These are phyloP conservation scores for Epinotia bilunana DNA, from an alignment of 2,888 invertebrate species.

Conservation along the genomic window DNA sequence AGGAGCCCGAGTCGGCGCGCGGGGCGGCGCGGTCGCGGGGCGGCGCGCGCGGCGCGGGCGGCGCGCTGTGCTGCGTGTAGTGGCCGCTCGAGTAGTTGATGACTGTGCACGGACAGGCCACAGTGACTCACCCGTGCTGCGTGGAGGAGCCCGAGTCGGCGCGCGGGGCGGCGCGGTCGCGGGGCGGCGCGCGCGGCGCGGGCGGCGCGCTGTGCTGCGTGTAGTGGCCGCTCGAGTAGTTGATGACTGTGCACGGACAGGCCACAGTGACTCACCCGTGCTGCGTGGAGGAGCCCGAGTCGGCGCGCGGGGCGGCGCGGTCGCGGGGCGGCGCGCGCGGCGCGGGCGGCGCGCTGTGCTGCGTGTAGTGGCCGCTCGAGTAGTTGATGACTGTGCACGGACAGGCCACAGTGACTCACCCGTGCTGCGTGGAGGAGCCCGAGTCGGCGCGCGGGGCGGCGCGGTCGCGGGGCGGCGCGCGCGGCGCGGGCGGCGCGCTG, in stretches of 20 bases:
- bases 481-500: constrained; percentile 87
- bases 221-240: constrained; percentile 89
- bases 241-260: too few relatives aligned
- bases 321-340: constrained; percentile 65
- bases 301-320: constrained; percentile 79
- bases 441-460: constrained; percentile 86
- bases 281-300: constrained; percentile 91
- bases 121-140: constrained; percentile 85
- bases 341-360: constrained; percentile 88
- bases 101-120: too few relatives aligned
- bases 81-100: constrained; percentile 87
- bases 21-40: constrained; percentile 54
- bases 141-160: constrained; percentile 91
- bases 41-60: constrained; percentile 73
- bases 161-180: constrained; percentile 65
- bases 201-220: constrained; percentile 91
- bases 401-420: constrained; percentile 64
- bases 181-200: constrained; percentile 64
- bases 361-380: constrained; percentile 92
- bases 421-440: constrained; percentile 91
- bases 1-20: constrained; percentile 90
- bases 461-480: constrained; percentile 51
- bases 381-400: too few relatives aligned
- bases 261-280: constrained; percentile 82
- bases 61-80: constrained; percentile 92